A percentile compares a stretch with the other conserved stretches of the same genome.
Evolutionary conservation across 2,797 vertebrate species (phyloP).

Genomic region (Anolis apletophallus): DNA sequence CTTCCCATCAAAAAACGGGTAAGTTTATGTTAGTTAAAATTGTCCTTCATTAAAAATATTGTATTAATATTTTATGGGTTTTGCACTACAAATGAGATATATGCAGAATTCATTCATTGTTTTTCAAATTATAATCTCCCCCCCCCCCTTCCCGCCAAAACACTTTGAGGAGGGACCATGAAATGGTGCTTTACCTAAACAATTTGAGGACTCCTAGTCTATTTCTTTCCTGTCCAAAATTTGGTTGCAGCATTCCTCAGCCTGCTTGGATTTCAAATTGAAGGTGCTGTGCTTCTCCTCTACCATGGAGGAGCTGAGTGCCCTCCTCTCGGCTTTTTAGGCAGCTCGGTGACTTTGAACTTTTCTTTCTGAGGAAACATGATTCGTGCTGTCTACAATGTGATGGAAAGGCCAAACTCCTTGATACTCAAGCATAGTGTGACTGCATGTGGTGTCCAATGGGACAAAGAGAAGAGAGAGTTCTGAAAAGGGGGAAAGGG

Average conservation of each 20-base stretch:
- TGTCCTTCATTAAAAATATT: too few relatives aligned
- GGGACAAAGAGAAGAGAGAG: background rate
- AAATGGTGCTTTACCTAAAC: too few relatives aligned
- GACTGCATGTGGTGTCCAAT: slow-evolving; percentile 13
- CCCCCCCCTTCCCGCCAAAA: too few relatives aligned
- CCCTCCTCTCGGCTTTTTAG: background rate
- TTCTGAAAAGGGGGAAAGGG: background rate
- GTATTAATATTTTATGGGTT: too few relatives aligned
- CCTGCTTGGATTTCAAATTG: slow-evolving; percentile 27
- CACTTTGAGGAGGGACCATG: too few relatives aligned
- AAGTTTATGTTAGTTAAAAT: too few relatives aligned
- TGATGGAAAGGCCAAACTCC: background rate
- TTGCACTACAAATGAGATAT: too few relatives aligned
- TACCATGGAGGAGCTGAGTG: background rate
- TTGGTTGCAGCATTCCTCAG: background rate
- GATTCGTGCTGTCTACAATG: background rate
- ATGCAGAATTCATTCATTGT: too few relatives aligned
- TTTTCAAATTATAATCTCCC: too few relatives aligned
- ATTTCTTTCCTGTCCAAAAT: background rate
- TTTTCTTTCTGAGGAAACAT: slow-evolving; percentile 14
- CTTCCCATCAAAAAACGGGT: too few relatives aligned
- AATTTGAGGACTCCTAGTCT: too few relatives aligned
- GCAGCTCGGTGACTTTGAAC: slow-evolving; percentile 7
- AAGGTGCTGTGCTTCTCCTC: slow-evolving; percentile 7
- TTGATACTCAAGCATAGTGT: background rate